phyloP scores from a whole-genome alignment of 2,888 invertebrate genomes.

The Macrosoma leucophasiata region DNA sequence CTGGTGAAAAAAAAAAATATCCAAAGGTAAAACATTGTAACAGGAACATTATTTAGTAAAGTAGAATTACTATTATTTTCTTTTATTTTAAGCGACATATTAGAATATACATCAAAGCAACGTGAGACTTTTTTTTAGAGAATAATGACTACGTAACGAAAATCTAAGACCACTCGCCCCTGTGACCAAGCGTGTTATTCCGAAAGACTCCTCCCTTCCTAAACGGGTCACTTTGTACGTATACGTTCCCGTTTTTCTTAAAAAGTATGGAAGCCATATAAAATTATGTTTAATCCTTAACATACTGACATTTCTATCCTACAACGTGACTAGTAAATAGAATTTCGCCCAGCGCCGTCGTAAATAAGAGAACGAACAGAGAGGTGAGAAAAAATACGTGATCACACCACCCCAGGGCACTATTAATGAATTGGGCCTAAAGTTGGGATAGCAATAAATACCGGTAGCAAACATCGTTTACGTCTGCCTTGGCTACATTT shows the following conservation, averaged over 20 bases:
- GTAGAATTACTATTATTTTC: too few relatives aligned
- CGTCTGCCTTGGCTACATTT: too few relatives aligned
- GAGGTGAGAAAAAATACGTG: conserved; percentile 49
- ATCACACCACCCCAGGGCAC: conserved; percentile 33
- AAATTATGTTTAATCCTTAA: background rate
- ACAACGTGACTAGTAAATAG: conserved; percentile 27
- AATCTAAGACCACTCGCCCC: too few relatives aligned
- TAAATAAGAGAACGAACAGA: conserved; percentile 42
- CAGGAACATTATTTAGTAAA: too few relatives aligned
- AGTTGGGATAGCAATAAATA: conserved; percentile 33
- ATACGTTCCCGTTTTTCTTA: background rate
- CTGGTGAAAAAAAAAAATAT: too few relatives aligned
- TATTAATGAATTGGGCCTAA: conserved; percentile 49
- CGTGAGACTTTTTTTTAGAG: too few relatives aligned
- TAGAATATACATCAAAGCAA: too few relatives aligned
- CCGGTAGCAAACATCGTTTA: too few relatives aligned
- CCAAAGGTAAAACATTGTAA: too few relatives aligned
- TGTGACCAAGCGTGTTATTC: conserved; percentile 58
- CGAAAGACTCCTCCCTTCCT: conserved; percentile 61
- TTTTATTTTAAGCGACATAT: too few relatives aligned
- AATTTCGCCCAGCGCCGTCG: conserved; percentile 41
- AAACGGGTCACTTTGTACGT: conserved; percentile 15
- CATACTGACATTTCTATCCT: background rate
- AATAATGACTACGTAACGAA: too few relatives aligned
- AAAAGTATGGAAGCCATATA: background rate